Conservation (phyloP, 2,888 invertebrate genomes). For the Brenthis daphne region DNA sequence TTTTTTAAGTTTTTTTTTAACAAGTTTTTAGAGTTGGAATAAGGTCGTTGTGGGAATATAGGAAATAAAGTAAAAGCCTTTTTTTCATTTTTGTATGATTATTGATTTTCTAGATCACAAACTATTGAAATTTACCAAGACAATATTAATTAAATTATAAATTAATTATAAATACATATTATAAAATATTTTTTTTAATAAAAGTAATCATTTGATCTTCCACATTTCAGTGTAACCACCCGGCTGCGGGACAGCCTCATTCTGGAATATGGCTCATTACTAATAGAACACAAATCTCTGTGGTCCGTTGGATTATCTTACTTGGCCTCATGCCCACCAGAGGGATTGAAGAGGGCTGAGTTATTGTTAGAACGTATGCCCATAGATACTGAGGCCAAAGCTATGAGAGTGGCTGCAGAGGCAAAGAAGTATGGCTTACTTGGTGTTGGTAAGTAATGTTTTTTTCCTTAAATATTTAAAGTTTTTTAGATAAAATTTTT, state of each 20-base stretch:
- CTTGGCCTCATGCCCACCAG: conserved; percentile 60
- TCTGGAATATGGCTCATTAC: conserved; percentile 90
- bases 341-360: conserved; percentile 85
- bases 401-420: conserved; percentile 89
- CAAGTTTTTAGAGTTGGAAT: too few relatives aligned
- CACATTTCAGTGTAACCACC: conserved; percentile 82
- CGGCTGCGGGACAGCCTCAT: conserved; percentile 91
- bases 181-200: too few relatives aligned
- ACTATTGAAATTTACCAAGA: too few relatives aligned
- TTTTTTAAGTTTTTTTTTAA: too few relatives aligned
- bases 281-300: conserved; percentile 89
- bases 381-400: conserved; percentile 86
- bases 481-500: not conserved
- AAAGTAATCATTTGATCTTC: not conserved
- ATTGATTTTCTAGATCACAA: too few relatives aligned
- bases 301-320: conserved; percentile 87
- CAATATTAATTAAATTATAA: too few relatives aligned
- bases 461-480: not conserved
- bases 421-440: conserved; percentile 87
- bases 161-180: too few relatives aligned
- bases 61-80: too few relatives aligned
- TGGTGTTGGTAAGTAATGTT: conserved; percentile 83
- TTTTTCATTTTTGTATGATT: too few relatives aligned
- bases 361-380: conserved; percentile 88
- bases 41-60: too few relatives aligned